Base-by-base conservation (phyloP, 2,888 invertebrate species). In the Drosophila peninsularis region DNA sequence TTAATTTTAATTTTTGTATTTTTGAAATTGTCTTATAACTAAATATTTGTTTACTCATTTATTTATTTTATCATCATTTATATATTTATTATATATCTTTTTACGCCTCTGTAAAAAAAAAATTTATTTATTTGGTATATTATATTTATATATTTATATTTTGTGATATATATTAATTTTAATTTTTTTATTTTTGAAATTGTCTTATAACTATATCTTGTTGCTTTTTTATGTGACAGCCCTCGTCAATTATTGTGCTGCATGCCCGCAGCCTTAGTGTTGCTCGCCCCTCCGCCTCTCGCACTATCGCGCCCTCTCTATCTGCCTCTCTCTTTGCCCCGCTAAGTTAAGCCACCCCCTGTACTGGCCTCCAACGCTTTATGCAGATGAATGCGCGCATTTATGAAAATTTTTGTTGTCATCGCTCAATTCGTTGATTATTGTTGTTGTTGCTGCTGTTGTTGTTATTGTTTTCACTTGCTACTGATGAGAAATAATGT, bases 371-470 rank as follows among this genome's bases (percentile, higher is more conserved):
- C 17, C 77, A 68, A 55, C 78, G 50, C 60, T 89, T 83, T 80
- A 89, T 84, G 83, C 89, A 84, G 83, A 84, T 84, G 89, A 84
- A 89, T 89, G 83, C 73, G 87, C 89, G 88, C 80, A 83, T 84
- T 84, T 89, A 84, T 84, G 84, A 85, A 88, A 84, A 68, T 88
- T 79, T 64, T 85, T 84, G 79, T 78, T 87, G 84, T 89, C 89
- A 87, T 81, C 71, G 73, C 55, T 65, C 62, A 65, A 71, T 74
- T 63, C 53, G 50, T 30, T 68, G 71, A 62, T 62, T 65, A 49
- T 62, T 83, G 42, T 57, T 72, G 54, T 50, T 62, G 41, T 36
- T 68, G 52, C 10, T 60, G 62, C 10, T 60, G 62, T 60, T 74
- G 54, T 34, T 64, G 62, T 67, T 63, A 50, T 62, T 68, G 62